Evolutionary conservation across 2,113 vertebrate genomes (phyloP).

Genomic region (Panthera uncia): DNA sequence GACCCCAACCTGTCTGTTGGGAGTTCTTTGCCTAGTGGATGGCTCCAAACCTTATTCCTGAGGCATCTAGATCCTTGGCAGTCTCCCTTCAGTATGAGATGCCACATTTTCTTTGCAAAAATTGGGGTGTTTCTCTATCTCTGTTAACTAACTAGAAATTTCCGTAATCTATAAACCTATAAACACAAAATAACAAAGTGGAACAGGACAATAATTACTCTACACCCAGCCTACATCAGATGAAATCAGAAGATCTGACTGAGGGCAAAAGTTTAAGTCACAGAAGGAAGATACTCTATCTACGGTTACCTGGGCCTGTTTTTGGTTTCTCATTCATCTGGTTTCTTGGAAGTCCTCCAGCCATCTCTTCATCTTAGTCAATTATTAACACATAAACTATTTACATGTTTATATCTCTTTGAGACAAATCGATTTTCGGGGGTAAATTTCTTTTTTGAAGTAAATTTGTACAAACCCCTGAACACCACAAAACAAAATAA

Average conservation of each 20-base stretch:
- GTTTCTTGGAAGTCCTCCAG: not conserved
- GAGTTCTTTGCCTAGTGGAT: not conserved
- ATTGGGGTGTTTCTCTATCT: not conserved
- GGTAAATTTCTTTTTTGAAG: not conserved
- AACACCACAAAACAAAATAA: not conserved
- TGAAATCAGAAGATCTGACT: not conserved
- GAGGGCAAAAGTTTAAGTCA: not conserved
- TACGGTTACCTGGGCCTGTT: not conserved
- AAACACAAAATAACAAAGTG: not conserved
- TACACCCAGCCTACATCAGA: not conserved
- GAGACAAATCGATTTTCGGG: not conserved
- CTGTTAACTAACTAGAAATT: not conserved
- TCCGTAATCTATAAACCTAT: not conserved
- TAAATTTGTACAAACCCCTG: slow-evolving; percentile 2
- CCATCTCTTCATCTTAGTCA: not conserved
- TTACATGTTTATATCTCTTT: not conserved
- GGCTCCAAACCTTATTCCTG: not conserved
- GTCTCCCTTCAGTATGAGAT: not conserved
- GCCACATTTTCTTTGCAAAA: not conserved
- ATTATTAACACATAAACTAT: not conserved
- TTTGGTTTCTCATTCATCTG: not conserved
- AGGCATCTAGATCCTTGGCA: not conserved
- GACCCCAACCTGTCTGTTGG: not conserved
- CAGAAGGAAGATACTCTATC: not conserved
- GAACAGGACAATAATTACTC: not conserved